Evolutionary conservation across 2,888 invertebrate genomes (phyloP), one percentile per base, ranked within the genome.

Genomic region (Eupithecia abbreviata): DNA sequence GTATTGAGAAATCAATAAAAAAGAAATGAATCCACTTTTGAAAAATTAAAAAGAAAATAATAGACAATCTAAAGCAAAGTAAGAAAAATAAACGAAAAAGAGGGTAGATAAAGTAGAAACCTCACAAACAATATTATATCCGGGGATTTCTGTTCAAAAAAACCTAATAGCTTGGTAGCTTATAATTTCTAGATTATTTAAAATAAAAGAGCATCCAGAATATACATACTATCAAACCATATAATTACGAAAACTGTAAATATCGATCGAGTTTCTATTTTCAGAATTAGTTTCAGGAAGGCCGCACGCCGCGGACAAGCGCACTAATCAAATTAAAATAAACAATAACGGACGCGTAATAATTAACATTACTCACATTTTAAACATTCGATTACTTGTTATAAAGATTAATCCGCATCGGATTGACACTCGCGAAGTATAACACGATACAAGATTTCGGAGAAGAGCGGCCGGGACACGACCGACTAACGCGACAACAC

Each of bases 311-410:
- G 47, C 47, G 47, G 9, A 43, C 12, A 49, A 30, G 18, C 18
- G 47, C 30, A 69, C 69, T n/a, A 47, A 45, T 69, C 47, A 10
- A 69, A 42, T 66, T 66, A 42, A 3, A 66, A 10, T 30, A 62
- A 66, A 66, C 15, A 41, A 6, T 42, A 66, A 4, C 18, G 7
- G 30, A 30, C 9, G 30, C 12, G 3, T 42, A 42, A 42, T 15
- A 42, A 18, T 68, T 7, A n/a, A 69, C 47, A 69, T 47, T 49
- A 69, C 69, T 69, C 47, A 69, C 69, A 69, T 10, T 68, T 45
- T 10, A 49, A 5, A 13, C 9, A 47, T 47, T 45, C 10, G 30
- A 47, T 5, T 2, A 47, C 10, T 45, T 15, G 41, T 15, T 68
- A 30, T 30, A 18, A 13, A 13, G 45, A 69, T 6, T 69, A 47